These are phyloP conservation scores for Eulemur rubriventer DNA, from an alignment of 2,797 vertebrate genomes.

Conservation along the genomic window DNA sequence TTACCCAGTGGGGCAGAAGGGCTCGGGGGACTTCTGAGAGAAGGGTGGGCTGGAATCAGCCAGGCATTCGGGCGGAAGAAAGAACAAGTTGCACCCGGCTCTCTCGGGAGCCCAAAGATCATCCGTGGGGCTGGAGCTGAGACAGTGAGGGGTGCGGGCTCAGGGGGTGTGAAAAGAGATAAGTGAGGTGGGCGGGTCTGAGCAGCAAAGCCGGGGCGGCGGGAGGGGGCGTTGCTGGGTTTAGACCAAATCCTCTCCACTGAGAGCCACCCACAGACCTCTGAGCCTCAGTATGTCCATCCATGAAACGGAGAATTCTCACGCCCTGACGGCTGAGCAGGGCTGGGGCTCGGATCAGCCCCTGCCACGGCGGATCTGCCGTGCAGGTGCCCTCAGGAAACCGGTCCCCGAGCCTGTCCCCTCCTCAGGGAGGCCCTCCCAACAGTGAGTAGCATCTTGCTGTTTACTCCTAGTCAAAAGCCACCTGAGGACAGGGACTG, in stretches of 20 bases:
- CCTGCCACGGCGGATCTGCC: background rate
- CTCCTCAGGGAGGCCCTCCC: background rate
- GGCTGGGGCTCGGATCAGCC: background rate
- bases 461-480: background rate
- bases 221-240: background rate
- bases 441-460: too few species aligned
- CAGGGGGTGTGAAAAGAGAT: fast-evolving
- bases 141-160: background rate
- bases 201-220: background rate
- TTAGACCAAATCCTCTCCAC: background rate
- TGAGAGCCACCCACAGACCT: background rate
- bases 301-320: background rate
- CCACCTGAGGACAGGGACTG: background rate
- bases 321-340: background rate
- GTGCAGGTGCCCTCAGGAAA: background rate
- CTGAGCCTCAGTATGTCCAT: background rate
- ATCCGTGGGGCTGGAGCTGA: background rate
- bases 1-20: background rate
- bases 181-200: fast-evolving
- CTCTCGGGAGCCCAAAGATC: background rate
- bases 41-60: background rate
- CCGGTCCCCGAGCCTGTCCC: background rate
- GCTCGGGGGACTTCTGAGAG: background rate
- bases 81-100: background rate
- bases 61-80: background rate